Base-by-base conservation (phyloP, 2,888 invertebrate genomes). In the Steinernema carpocapsae region DNA sequence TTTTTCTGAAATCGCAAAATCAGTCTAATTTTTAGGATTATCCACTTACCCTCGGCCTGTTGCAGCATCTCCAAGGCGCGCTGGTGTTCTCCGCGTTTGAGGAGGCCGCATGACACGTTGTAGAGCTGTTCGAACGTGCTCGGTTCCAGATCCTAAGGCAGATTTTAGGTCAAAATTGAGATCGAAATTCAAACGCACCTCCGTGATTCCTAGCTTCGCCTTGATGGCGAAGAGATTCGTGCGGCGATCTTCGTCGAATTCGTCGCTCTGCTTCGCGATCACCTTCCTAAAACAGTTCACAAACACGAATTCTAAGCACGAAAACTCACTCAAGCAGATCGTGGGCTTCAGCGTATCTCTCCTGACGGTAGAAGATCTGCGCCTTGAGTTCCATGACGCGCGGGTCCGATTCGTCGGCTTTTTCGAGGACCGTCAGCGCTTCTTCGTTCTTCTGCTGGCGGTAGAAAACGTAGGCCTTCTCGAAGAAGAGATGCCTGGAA, bases 381-480 rank as follows among this genome's bases (percentile, higher is more conserved):
- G 89, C 89, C 29, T 89, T 83, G 3, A 90, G 83, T 82, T 90
- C 90, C 76, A 88, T 85, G 12, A 85, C 84, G 46, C 88, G 80
- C 24, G 86, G 79, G 78, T 89, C 88, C 26, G 74, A 84, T 76
- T 74, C 76, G 82, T 90, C 90, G 14, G 82, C 79, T 10, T 78
- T 76, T 76, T 93, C 92, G 46, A 97, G 91, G 0, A 92, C 92
- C 85, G 92, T 92, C 73, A 95, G 88, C 0, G 97, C 94, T 84
- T 94, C 93, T 72, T 92, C 91, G 0, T 94, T 93, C 84, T 92
- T 92, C 88, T 97, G 96, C 73, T 94, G 90, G 19, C 97, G 92
- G 89, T 99, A 99, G 85, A 94, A 92, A 83, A 94, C 92, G 86
- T 99, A 99, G 0, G 96, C 94, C 88, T 93, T 94, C 89, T 97